These are phyloP conservation scores for Tetramorium alpestre DNA, from an alignment of 1,140 invertebrate genomes.

Conservation along the genomic window DNA sequence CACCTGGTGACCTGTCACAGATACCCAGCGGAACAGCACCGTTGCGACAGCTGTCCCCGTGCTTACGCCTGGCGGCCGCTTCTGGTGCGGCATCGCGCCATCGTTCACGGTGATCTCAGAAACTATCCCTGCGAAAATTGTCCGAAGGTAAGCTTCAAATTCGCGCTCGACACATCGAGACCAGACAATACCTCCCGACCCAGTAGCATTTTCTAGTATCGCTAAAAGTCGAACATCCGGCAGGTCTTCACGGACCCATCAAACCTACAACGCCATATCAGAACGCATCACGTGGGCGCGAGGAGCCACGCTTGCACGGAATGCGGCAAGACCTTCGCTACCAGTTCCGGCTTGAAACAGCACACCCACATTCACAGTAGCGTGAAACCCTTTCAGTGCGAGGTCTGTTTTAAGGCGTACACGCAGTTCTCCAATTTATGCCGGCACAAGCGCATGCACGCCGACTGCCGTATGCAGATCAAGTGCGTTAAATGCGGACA, in stretches of 20 bases:
- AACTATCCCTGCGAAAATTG: slow-evolving; percentile 98
- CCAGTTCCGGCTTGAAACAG: slow-evolving; percentile 98
- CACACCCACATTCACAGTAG: slow-evolving; percentile 99
- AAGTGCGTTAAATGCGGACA: slow-evolving; percentile 97
- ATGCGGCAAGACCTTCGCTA: slow-evolving; percentile 99
- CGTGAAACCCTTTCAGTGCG: slow-evolving; percentile 98
- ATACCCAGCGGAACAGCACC: slow-evolving; percentile 91
- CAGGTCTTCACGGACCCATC: slow-evolving; percentile 97
- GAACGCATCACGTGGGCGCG: slow-evolving; percentile 96
- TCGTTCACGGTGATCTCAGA: slow-evolving; percentile 91
- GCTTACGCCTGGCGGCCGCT: slow-evolving; percentile 93
- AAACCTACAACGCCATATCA: slow-evolving; percentile 98
- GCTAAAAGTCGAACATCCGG: slow-evolving; percentile 82
- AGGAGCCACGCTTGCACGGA: slow-evolving; percentile 98
- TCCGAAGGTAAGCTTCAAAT: slow-evolving; percentile 89
- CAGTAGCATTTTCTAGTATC: slow-evolving; percentile 76
- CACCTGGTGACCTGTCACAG: slow-evolving; percentile 92
- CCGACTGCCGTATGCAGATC: slow-evolving; percentile 94
- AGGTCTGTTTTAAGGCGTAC: slow-evolving; percentile 97
- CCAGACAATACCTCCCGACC: slow-evolving; percentile 41
- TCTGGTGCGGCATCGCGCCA: slow-evolving; percentile 92
- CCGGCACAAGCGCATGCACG: slow-evolving; percentile 99
- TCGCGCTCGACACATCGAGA: neutral
- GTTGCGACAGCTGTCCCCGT: slow-evolving; percentile 94
- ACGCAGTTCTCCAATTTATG: slow-evolving; percentile 99